A percentile compares a stretch with the other conserved stretches of the same genome.
Conservation (phyloP, 2,888 invertebrate species). For the Polylopha cassiicola region DNA sequence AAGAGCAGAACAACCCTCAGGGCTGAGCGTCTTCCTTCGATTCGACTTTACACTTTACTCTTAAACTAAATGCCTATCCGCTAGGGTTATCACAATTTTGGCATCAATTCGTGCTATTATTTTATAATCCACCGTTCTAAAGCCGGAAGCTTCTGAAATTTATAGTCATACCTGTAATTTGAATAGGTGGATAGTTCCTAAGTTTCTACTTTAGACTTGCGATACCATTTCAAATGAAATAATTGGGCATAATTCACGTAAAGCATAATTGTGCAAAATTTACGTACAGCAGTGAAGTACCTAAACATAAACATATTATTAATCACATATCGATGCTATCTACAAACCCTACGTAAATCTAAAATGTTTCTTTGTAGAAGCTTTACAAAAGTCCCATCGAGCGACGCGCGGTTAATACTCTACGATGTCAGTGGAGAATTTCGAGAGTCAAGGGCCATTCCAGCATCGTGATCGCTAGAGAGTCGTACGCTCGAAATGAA, state of each 20-base stretch:
- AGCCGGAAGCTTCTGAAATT: too few species aligned
- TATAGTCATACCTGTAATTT: too few species aligned
- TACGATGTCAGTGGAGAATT: constrained; percentile 70
- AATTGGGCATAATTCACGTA: too few species aligned
- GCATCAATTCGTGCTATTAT: constrained; percentile 58
- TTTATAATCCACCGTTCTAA: too few species aligned
- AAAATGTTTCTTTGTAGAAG: constrained; percentile 41
- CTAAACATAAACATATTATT: constrained; percentile 4
- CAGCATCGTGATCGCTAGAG: constrained; percentile 73
- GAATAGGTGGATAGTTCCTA: too few species aligned
- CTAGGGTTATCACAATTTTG: constrained; percentile 29
- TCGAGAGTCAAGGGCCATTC: constrained; percentile 76
- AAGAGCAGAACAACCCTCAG: constrained; percentile 50
- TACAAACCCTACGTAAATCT: constrained; percentile 40
- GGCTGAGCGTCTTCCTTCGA: constrained; percentile 51
- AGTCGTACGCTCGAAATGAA: constrained; percentile 76
- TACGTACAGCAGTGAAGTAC: constrained; percentile 11
- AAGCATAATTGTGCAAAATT: neutral
- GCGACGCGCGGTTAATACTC: constrained; percentile 62
- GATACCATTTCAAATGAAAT: too few species aligned
- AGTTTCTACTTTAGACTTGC: too few species aligned
- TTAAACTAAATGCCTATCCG: constrained; percentile 43
- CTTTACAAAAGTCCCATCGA: constrained; percentile 51
- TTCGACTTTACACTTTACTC: constrained; percentile 39
- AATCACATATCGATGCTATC: constrained; percentile 26